Evolutionary conservation across 2,888 invertebrate species (phyloP), one percentile per base, ranked within the genome.

Genomic region (Myopa tessellatipennis): DNA sequence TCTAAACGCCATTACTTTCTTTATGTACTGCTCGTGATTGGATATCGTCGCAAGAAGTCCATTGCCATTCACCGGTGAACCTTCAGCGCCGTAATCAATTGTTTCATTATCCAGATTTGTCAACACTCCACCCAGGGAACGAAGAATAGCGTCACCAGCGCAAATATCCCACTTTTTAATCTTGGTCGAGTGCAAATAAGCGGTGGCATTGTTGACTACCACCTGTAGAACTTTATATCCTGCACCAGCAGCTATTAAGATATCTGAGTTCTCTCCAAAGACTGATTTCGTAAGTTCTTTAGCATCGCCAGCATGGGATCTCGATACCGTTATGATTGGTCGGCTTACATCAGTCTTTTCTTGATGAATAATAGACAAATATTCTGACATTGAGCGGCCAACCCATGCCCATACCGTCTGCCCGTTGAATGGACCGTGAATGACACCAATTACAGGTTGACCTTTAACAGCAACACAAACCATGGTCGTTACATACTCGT

Each of bases 161-260:
- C 99, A 99, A 36, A 98, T 92, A 86, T 99, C 99, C 99, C 99
- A 99, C 87, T 99, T 99, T 87, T 99, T 99, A 63, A 99, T 99
- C 36, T 92, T 92, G 0, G 98, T 98, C 7, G 93, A 92, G 86
- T 99, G 99, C 10, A 98, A 90, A 87, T 99, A 99, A 0, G 96
- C 93, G 81, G 96, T 95, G 0, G 94, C 97, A 76, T 94, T 94
- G 50, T 96, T 95, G 80, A 93, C 93, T 1, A 95, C 92, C 0
- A 99, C 93, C 85, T 96, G 93, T 36, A 95, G 86, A 12, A 93
- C 92, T 89, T 96, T 96, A 85, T 93, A 96, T 5, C 96, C 95
- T 60, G 88, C 86, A 0, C 98, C 98, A 4, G 95, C 98, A 0
- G 97, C 97, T n/a, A 92, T 89, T 3, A 93, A 90, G 3, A 97